Base-by-base conservation (phyloP, 1,140 invertebrate genomes). In the Kradibia gibbosae region DNA sequence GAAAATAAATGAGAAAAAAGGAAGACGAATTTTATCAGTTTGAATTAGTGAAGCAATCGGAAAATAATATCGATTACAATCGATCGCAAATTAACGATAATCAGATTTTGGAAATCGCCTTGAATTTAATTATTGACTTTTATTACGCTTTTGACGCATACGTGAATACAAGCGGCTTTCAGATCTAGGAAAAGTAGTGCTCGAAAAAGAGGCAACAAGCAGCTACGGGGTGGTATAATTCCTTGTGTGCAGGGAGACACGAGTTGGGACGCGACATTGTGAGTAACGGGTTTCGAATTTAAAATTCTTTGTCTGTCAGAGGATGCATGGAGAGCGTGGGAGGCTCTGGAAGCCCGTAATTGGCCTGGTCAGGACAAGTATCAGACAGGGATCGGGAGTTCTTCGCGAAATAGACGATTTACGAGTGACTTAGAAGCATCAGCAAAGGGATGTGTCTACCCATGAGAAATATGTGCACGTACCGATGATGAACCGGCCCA, bases 311-410 rank as follows among this genome's bases (percentile, higher is more conserved):
- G 73, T 81, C 60, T 71, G 25, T 81, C 75, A 67, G 80, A 81
- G 60, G 71, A 75, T 70, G 45, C 80, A n/a, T n/a, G n/a, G n/a
- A n/a, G 73, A 81, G 36, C 50, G 80, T 81, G 80, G 73, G 73
- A 76, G 80, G 60, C 62, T 25, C 25, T 53, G n/a, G 22, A 53
- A 73, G 34, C 55, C 71, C 80, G 50, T 81, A 75, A 81, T 81
- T 76, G 73, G n/a, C 31, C 34, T 53, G 20, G 22, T 50, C 45
- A 39, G 78, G 53, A 80, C 67, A 78, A 62, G 53, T 71, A 42
- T 45, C 39, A 10, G 48, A 11, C 39, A 17, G 13, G 42, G 45
- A n/a, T 36, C 62, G 60, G 60, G 28, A 78, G 36, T 3, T 36
- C 5, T 13, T 45, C 42, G 42, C 42, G 42, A 71, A n/a, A 45